Evolutionary conservation across 2,888 invertebrate species (phyloP).

Genomic region (Nysson spinosus): DNA sequence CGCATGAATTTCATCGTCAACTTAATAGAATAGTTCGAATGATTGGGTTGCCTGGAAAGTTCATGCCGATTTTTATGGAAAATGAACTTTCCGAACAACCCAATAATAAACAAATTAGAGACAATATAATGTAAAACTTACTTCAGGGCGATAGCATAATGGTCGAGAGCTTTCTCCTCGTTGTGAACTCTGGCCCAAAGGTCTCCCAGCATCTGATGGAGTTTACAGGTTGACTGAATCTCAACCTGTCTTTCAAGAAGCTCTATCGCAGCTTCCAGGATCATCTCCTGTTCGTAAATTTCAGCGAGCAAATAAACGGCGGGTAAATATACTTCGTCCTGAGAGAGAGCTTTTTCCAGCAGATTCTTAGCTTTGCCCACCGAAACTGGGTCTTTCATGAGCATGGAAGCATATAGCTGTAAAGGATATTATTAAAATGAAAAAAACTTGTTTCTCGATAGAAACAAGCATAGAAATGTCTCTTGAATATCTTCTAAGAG

Average conservation of each 20-base stretch:
- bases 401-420: constrained; percentile 86
- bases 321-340: constrained; percentile 85
- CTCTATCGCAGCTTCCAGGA: constrained; percentile 83
- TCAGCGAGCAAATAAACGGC: constrained; percentile 86
- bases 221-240: constrained; percentile 80
- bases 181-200: constrained; percentile 81
- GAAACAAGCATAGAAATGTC: no score
- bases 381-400: constrained; percentile 83
- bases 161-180: constrained; percentile 84
- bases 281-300: constrained; percentile 83
- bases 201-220: constrained; percentile 84
- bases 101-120: constrained; percentile 4
- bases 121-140: constrained; percentile 65
- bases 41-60: no score
- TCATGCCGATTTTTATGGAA: no score
- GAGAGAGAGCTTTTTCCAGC: constrained; percentile 85
- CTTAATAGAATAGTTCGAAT: no score
- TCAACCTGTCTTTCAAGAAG: constrained; percentile 84
- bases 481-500: no score
- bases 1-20: no score
- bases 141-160: constrained; percentile 83
- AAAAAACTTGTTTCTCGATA: no score
- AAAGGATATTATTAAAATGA: no score
- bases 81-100: no score
- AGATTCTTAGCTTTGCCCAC: constrained; percentile 83